A percentile compares a stretch with the other conserved stretches of the same genome.
phyloP scores from a whole-genome alignment of 2,888 invertebrate species.

The Tipula confusa region DNA sequence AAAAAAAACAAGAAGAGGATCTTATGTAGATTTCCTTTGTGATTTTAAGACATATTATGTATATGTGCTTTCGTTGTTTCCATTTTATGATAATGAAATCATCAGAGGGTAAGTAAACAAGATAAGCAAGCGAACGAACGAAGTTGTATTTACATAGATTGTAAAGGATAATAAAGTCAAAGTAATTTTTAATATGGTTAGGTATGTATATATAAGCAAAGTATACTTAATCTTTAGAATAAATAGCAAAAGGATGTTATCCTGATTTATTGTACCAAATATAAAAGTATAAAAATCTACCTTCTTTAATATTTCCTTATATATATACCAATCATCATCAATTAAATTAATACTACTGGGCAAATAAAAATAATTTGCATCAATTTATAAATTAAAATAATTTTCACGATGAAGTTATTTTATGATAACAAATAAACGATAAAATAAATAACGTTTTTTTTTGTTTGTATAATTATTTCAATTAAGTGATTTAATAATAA shows the following conservation, averaged over 20 bases:
- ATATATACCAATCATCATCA: neutral
- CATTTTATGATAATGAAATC: slow-evolving; percentile 20
- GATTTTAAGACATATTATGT: neutral
- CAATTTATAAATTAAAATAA: neutral
- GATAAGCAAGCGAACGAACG: neutral
- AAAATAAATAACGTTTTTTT: neutral
- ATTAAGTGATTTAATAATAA: neutral
- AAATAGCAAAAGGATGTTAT: neutral
- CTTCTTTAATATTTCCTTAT: neutral
- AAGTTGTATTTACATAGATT: neutral
- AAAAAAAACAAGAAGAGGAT: neutral
- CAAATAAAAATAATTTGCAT: neutral
- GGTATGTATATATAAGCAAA: neutral
- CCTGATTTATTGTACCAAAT: neutral
- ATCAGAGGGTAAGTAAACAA: neutral
- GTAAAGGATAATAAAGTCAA: neutral
- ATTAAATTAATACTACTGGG: neutral
- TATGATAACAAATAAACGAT: neutral
- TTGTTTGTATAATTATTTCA: neutral
- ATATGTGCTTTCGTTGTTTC: slow-evolving; percentile 12
- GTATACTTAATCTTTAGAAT: neutral
- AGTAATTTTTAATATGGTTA: neutral
- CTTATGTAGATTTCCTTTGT: slow-evolving; percentile 20
- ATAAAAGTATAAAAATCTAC: neutral
- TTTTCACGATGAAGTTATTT: neutral